Evolutionary conservation across 2,113 vertebrate species (phyloP).

Genomic region (human): GRCh38 chr18:75819001-75819500

Average conservation of each 20-base stretch:
- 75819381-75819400: background rate
- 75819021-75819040: background rate
- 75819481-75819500: background rate
- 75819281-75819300: background rate
- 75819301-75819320: background rate
- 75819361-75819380: background rate
- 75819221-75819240: accelerated
- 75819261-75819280: no score
- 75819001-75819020: no score
- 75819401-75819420: background rate
- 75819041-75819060: accelerated
- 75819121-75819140: background rate
- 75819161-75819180: accelerated
- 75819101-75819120: background rate
- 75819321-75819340: accelerated
- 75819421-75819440: background rate
- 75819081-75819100: accelerated
- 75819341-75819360: accelerated
- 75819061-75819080: background rate
- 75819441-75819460: no score
- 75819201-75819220: accelerated
- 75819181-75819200: accelerated
- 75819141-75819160: accelerated
- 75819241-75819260: accelerated
- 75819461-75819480: accelerated